A percentile compares a stretch with the other conserved stretches of the same genome.
Evolutionary conservation across 2,888 invertebrate species (phyloP).

Genomic region (Aromia moschata): DNA sequence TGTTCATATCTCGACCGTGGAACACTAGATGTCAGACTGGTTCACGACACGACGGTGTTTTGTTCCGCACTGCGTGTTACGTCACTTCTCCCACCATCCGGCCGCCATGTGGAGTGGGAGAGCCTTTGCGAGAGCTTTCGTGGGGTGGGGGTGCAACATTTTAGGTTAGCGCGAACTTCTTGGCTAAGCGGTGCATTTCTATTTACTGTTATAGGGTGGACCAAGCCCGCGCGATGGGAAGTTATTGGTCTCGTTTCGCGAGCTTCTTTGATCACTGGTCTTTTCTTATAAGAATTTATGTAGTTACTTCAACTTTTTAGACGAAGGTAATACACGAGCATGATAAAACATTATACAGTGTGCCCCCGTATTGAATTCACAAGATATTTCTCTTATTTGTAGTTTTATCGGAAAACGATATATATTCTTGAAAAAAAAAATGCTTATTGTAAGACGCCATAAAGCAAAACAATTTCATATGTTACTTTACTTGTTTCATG

Average conservation of each 20-base stretch:
- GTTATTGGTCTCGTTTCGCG: slow-evolving; percentile 2
- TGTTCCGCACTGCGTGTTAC: slow-evolving; percentile 64
- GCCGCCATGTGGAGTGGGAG: slow-evolving; percentile 35
- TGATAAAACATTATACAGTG: no score
- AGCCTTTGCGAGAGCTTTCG: slow-evolving; percentile 34
- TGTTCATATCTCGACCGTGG: slow-evolving; percentile 64
- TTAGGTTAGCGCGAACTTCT: slow-evolving; percentile 38
- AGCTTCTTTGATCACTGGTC: no score
- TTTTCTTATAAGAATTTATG: no score
- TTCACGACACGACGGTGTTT: slow-evolving; percentile 58
- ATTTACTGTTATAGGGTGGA: slow-evolving; percentile 25
- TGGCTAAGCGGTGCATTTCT: slow-evolving; percentile 39
- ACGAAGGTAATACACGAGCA: no score
- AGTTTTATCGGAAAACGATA: no score
- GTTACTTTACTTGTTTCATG: no score
- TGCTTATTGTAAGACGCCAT: no score
- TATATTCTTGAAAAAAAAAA: no score
- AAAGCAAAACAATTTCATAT: no score
- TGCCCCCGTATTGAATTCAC: no score
- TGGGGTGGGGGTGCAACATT: slow-evolving; percentile 32
- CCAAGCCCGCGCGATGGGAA: slow-evolving; percentile 5
- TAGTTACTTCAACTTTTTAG: no score
- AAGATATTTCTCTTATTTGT: no score
- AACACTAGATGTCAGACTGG: slow-evolving; percentile 62
- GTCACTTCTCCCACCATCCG: slow-evolving; percentile 50